phyloP scores from a whole-genome alignment of 2,797 vertebrate genomes.

The Notamacropus eugenii region DNA sequence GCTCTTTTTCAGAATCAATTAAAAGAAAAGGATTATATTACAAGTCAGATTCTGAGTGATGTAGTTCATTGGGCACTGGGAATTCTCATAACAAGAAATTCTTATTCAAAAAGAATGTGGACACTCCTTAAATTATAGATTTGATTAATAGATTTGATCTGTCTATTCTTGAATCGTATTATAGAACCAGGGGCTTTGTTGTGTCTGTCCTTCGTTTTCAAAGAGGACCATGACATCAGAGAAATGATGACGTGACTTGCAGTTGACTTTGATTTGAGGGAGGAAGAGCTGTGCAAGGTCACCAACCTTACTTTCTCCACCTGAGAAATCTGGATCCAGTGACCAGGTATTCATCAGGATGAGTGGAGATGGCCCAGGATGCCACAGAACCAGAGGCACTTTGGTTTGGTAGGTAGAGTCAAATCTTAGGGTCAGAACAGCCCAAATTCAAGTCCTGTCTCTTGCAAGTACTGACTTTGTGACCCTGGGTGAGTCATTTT shows the following conservation, averaged over 20 bases:
- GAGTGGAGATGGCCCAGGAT: no score
- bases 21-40: background rate
- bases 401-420: background rate
- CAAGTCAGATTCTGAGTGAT: background rate
- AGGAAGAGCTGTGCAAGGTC: no score
- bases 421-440: background rate
- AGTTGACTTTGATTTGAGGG: no score
- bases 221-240: no score
- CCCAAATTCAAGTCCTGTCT: background rate
- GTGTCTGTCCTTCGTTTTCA: no score
- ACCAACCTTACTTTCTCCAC: no score
- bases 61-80: background rate
- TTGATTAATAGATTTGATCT: background rate
- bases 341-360: no score
- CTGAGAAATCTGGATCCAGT: no score
- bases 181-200: background rate
- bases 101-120: conserved; percentile 28
- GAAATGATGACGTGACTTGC: no score
- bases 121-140: background rate
- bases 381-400: background rate
- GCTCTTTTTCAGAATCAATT: background rate
- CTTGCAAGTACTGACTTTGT: no score
- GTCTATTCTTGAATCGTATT: background rate
- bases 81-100: background rate
- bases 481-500: background rate